Evolutionary conservation across 1,140 invertebrate genomes (phyloP), one percentile per base, ranked within the genome.

Genomic region (Monochamus saltuarius): DNA sequence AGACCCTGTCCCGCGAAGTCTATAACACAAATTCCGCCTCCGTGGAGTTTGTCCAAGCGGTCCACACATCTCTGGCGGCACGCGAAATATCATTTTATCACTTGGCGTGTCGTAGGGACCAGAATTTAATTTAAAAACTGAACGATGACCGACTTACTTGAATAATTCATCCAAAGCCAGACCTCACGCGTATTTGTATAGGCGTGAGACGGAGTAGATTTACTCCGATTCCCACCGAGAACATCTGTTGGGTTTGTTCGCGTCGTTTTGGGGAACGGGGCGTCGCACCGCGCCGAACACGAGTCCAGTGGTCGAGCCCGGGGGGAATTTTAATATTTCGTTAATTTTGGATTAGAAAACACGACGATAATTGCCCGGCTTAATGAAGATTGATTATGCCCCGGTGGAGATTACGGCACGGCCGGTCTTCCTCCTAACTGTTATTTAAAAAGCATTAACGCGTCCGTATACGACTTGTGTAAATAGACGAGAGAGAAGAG

Each of bases 141-240:
- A 58, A 62, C 59, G 59, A 68, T 65, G 68, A 66, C 61, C 64
- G 61, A 67, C 62, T 60, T 52, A 47, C 35, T 68, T 70, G 68
- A 70, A 70, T 68, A 70, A 70, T 70, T 70, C 68, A 70, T 68
- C 66, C 43, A 29, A 56, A 50, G 61, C 45, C 46, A 60, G 68
- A 70, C 68, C 68, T 64, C 68, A 70, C 68, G 67, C 68, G 63
- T 65, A 69, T 67, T 51, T 63, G 61, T 46, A 67, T 45, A 35
- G 56, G 47, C 59, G 59, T 50, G 65, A 66, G 67, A n/a, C n/a
- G n/a, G n/a, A n/a, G n/a, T n/a, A n/a, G n/a, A 69, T 69, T 67
- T 66, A 69, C 64, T 68, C 66, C 34, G 67, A 66, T 68, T 69
- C 64, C 62, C 67, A 69, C 55, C 63, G 63, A 54, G 40, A 56